A percentile compares a stretch with the other conserved stretches of the same genome.
These are phyloP conservation scores for Hyphantria cunea DNA, from an alignment of 1,140 invertebrate genomes.

Conservation along the genomic window DNA sequence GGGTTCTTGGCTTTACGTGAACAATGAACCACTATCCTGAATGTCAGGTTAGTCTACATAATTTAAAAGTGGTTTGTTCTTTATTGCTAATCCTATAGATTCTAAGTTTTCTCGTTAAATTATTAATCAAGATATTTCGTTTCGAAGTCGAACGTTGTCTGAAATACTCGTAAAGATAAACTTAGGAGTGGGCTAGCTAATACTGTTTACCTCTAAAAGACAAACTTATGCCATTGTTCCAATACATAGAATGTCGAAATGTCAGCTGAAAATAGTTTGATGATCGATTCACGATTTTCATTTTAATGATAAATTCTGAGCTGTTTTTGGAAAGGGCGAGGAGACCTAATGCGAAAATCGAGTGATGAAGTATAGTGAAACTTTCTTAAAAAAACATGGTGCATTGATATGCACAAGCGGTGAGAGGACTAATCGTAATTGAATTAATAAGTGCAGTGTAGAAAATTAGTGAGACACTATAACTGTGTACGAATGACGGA, in stretches of 20 bases:
- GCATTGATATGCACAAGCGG: conserved; percentile 22
- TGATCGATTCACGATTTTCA: too few species aligned
- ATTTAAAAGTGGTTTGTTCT: too few species aligned
- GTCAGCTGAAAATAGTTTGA: too few species aligned
- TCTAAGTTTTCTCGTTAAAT: too few species aligned
- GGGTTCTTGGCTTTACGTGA: too few species aligned
- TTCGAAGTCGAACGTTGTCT: too few species aligned
- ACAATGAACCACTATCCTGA: too few species aligned
- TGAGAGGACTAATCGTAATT: conserved; percentile 35
- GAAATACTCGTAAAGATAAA: conserved; percentile 14
- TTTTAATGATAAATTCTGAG: neutral
- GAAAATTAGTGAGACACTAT: conserved; percentile 27
- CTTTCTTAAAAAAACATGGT: conserved; percentile 19
- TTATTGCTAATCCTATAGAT: too few species aligned
- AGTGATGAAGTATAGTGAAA: conserved; percentile 51
- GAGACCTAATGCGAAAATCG: conserved; percentile 11
- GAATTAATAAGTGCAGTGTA: conserved; percentile 31
- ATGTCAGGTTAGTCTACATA: too few species aligned
- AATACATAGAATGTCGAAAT: conserved; percentile 36
- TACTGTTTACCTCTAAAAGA: conserved; percentile 42
- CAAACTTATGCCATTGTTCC: conserved; percentile 51
- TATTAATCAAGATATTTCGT: too few species aligned
- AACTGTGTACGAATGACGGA: conserved; percentile 41
- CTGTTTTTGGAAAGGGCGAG: conserved; percentile 36
- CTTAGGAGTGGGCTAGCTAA: conserved; percentile 20